A percentile compares a stretch with the other conserved stretches of the same genome.
These are phyloP conservation scores for Hoplostethus atlanticus DNA, from an alignment of 2,797 vertebrate species.

Conservation along the genomic window DNA sequence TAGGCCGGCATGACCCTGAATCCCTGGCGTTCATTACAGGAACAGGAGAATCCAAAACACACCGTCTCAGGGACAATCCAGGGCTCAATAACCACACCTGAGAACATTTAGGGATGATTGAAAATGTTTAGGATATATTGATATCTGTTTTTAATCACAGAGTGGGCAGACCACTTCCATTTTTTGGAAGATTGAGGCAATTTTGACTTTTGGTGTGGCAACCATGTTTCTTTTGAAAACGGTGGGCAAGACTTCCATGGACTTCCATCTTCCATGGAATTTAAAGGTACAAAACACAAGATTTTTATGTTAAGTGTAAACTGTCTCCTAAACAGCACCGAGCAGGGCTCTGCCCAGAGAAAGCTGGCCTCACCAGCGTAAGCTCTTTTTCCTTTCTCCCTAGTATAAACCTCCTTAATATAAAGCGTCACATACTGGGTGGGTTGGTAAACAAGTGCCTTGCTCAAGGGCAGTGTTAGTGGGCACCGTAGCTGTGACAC, in stretches of 20 bases:
- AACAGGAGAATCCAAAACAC: slow-evolving; percentile 28
- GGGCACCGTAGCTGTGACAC: too few relatives aligned
- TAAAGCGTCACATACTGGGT: too few relatives aligned
- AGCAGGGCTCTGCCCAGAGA: too few relatives aligned
- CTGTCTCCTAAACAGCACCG: too few relatives aligned
- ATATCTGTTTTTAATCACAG: slow-evolving; percentile 6
- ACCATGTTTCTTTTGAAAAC: not conserved
- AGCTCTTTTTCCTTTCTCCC: too few relatives aligned
- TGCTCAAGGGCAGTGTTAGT: too few relatives aligned
- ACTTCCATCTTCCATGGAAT: not conserved
- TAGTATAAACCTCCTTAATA: too few relatives aligned
- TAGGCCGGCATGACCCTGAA: slow-evolving; percentile 72
- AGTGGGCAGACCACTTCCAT: not conserved
- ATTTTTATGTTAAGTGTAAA: too few relatives aligned
- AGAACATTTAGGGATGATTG: slow-evolving; percentile 47
- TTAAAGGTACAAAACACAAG: too few relatives aligned
- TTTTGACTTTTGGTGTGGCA: slow-evolving; percentile 12
- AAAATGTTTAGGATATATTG: slow-evolving; percentile 23
- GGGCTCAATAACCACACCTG: slow-evolving; percentile 31
- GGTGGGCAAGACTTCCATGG: not conserved
- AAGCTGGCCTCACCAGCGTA: too few relatives aligned
- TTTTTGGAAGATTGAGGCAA: not conserved
- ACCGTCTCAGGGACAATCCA: slow-evolving; percentile 8
- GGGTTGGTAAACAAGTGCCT: too few relatives aligned
- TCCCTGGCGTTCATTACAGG: slow-evolving; percentile 69